Base-by-base conservation (phyloP, 1,140 invertebrate species). In the Zaprionus inermis region DNA sequence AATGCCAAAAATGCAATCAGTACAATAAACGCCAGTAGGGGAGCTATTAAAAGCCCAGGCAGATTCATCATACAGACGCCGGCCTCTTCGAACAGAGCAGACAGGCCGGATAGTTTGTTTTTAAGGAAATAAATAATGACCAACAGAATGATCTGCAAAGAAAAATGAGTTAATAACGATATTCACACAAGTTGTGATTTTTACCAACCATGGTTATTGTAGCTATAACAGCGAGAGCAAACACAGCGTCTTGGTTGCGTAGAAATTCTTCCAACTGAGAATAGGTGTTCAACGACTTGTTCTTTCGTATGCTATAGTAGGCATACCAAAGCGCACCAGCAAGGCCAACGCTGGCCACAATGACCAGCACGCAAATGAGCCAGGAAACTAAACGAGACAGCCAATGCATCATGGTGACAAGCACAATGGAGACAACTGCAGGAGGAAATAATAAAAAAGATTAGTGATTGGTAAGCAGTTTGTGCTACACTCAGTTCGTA, bases 311-410 rank as follows among this genome's bases (percentile, higher is more conserved):
- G 75, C 96, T 96, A 73, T 95, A 94, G 89, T 98, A 99, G 4
- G 97, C 97, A 93, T 96, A 97, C 98, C 98, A 99, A 14, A 98
- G 92, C 41, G 97, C 94, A 22, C 90, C 94, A 52, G 97, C 98
- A 14, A 96, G 95, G 74, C 92, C 96, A 66, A 97, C 93, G 86
- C 96, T 96, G 36, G 95, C 94, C 51, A 98, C 92, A 56, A 95
- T 95, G 9, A 97, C 96, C 52, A 97, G 91, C 59, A 96, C 94
- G 93, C 98, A 96, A 73, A 98, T 96, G 58, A 98, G 94, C 95
- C 96, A 97, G 12, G 97, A 97, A 1, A 98, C 96, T 30, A 98
- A 85, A 61, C 94, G 94, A 1, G 97, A 97, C 69, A 98, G 84
- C 90, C 96, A 96, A 92, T 98, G 96, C 78, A 98, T 95, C 72